A percentile compares a stretch with the other conserved stretches of the same genome.
phyloP scores from a whole-genome alignment of 2,888 invertebrate species.

The Philaethria dido region DNA sequence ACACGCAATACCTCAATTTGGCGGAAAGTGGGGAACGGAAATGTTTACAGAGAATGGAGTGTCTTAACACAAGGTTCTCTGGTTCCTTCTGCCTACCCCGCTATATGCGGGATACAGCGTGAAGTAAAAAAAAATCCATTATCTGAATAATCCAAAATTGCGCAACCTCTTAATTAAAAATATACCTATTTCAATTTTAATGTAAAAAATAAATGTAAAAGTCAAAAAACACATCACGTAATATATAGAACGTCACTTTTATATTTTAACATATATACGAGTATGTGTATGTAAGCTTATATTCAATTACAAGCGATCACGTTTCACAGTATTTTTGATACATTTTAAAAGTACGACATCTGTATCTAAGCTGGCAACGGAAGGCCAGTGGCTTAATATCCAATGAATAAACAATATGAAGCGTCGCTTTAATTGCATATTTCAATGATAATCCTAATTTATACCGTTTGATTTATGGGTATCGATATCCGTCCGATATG shows the following conservation, averaged over 20 bases:
- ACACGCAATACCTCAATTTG: too few relatives aligned
- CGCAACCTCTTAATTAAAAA: background rate
- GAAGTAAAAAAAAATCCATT: too few relatives aligned
- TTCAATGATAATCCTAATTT: slow-evolving; percentile 9
- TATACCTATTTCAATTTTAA: background rate
- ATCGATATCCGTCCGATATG: background rate
- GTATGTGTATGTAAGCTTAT: background rate
- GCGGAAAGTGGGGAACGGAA: too few relatives aligned
- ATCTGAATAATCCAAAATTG: too few relatives aligned
- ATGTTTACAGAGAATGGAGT: too few relatives aligned
- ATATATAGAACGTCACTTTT: background rate
- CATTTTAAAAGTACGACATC: background rate
- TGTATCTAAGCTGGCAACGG: background rate
- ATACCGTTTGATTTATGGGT: slow-evolving; percentile 11
- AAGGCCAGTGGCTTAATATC: slow-evolving; percentile 20
- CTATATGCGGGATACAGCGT: too few relatives aligned
- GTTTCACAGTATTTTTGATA: slow-evolving; percentile 4
- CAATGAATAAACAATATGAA: slow-evolving; percentile 21
- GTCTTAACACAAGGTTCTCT: too few relatives aligned
- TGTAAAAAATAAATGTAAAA: background rate
- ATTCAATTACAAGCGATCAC: slow-evolving; percentile 21
- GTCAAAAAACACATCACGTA: background rate
- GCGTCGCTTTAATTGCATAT: slow-evolving; percentile 6
- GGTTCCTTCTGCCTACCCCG: too few relatives aligned
- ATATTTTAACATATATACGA: background rate